Conservation (phyloP, 1,140 invertebrate species). For the Pristionchus pacificus region DNA sequence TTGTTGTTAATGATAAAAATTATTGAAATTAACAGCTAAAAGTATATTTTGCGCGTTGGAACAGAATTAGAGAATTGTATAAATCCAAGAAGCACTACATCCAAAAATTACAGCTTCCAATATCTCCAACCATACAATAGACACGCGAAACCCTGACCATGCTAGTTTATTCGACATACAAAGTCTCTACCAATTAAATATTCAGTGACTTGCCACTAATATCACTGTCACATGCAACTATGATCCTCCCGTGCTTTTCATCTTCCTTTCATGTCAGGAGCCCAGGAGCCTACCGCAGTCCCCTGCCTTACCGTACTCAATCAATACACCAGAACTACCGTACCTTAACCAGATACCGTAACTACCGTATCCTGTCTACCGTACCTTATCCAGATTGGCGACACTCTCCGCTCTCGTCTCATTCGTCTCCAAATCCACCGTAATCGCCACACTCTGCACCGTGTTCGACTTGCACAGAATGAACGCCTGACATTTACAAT, state of each 20-base stretch:
- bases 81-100: too few relatives aligned
- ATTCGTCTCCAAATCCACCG: slow-evolving; percentile 38
- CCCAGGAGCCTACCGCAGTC: slow-evolving; percentile 53
- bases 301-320: background rate
- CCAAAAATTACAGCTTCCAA: too few relatives aligned
- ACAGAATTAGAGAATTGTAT: too few relatives aligned
- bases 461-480: slow-evolving; percentile 61
- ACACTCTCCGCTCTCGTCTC: slow-evolving; percentile 26
- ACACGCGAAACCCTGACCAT: too few relatives aligned
- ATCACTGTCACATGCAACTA: too few relatives aligned
- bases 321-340: background rate
- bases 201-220: too few relatives aligned
- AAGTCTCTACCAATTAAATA: too few relatives aligned
- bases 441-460: slow-evolving; percentile 49
- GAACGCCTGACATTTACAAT: slow-evolving; percentile 48
- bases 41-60: too few relatives aligned
- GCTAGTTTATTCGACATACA: too few relatives aligned
- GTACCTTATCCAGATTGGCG: slow-evolving; percentile 61
- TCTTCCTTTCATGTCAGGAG: too few relatives aligned
- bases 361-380: slow-evolving; percentile 60
- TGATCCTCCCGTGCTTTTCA: too few relatives aligned
- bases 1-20: slow-evolving; percentile 12
- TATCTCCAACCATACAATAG: too few relatives aligned
- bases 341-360: background rate
- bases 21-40: slow-evolving; percentile 63